Conservation (phyloP, 2,797 vertebrate species). For the Caiman crocodilus region DNA sequence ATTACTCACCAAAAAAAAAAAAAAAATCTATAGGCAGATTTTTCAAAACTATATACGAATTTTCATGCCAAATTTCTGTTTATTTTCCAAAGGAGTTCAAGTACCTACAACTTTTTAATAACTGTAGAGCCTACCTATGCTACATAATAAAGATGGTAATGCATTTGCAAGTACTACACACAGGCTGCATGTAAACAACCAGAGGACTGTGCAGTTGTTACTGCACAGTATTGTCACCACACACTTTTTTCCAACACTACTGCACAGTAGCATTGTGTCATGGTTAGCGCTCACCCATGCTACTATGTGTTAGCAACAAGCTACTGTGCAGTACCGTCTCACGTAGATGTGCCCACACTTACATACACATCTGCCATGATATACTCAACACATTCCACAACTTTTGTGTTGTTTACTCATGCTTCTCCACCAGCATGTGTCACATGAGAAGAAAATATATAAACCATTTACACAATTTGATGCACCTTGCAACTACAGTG, state of each 20-base stretch:
- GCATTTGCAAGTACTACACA: background rate
- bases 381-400: background rate
- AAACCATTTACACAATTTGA: background rate
- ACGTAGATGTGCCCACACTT: background rate
- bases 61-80: background rate
- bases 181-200: no score
- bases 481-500: background rate
- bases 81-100: background rate
- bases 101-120: no score
- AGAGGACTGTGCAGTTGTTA: no score
- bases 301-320: no score
- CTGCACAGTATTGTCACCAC: no score
- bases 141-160: background rate
- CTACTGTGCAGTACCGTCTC: no score
- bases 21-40: background rate
- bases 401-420: background rate
- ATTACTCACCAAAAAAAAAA: background rate
- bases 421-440: background rate
- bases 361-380: background rate
- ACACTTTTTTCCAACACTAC: no score
- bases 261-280: no score
- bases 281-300: no score
- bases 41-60: background rate
- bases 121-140: background rate
- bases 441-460: background rate